Evolutionary conservation across 2,113 vertebrate species (phyloP), one percentile per base, ranked within the genome.

Genomic region (Poeciliopsis retropinna): DNA sequence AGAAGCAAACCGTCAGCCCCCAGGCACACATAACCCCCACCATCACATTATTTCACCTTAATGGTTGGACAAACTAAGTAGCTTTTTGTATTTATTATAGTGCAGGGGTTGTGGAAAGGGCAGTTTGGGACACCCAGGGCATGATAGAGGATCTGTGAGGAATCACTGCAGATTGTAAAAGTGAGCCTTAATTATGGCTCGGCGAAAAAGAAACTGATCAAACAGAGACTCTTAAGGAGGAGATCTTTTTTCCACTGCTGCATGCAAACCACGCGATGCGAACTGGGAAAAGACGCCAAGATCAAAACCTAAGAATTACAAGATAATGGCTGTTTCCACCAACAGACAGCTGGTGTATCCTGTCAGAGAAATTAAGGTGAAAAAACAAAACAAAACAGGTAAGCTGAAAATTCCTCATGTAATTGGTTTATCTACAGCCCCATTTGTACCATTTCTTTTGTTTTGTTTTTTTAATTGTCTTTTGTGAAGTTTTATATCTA

Each of bases 41-140:
- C 85, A 80, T 79, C 83, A 66, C 85, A 82, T 90, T 84, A 83
- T 83, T 87, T 87, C 83, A 87, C 84, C 78, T 78, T 17, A 32
- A 79, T 77, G 68, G 86, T 64, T 79, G 60, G 76, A 19, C 71
- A 69, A 78, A 37, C 77, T 83, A 78, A 92, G 85, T 79, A 64
- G 70, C 68, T 73, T 64, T 80, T 77, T 76, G 82, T 80, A 64
- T 27, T 70, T 68, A 73, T 76, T 73, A 77, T 78, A 70, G 73
- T 57, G 51, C 25, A 72, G 61, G 61, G 32, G 44, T 19, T 14
- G 79, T 73, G 64, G 54, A 65, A 60, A 70, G 61, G 75, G 82
- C 65, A 63, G 67, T 62, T 41, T 66, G 67, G 39, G 69, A 73
- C 73, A 75, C 80, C 66, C 14, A 12, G 29, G 79, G 67, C 75